Percentiles rank a stretch among this genome's conserved stretches.
phyloP scores from a whole-genome alignment of 2,888 invertebrate genomes.

The Tanytarsus gracilentus region DNA sequence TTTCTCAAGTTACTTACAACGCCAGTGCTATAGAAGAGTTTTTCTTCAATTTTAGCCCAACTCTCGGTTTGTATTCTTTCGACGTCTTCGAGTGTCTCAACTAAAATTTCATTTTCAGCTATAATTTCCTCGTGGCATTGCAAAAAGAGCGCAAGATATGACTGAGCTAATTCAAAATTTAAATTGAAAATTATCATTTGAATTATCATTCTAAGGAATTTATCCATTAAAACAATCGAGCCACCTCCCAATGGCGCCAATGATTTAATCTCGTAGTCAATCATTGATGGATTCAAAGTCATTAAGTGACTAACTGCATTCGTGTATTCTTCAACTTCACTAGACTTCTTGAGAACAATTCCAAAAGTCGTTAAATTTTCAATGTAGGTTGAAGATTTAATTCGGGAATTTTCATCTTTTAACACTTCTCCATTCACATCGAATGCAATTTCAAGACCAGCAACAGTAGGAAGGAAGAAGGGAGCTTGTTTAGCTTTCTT shows the following conservation, averaged over 20 bases:
- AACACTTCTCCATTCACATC: conserved; percentile 48
- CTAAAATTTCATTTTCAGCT: conserved; percentile 48
- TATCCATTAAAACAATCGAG: conserved; percentile 58
- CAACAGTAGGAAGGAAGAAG: conserved; percentile 89
- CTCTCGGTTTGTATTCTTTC: conserved; percentile 51
- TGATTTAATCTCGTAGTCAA: conserved; percentile 79
- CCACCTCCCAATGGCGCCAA: conserved; percentile 67
- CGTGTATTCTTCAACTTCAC: conserved; percentile 42
- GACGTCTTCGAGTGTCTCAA: conserved; percentile 48
- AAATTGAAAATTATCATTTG: conserved; percentile 61
- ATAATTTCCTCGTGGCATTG: conserved; percentile 64
- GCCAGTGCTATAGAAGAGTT: conserved; percentile 64
- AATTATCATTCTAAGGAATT: conserved; percentile 67
- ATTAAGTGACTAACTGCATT: conserved; percentile 48
- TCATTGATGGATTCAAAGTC: conserved; percentile 65
- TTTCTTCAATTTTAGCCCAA: conserved; percentile 60
- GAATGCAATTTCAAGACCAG: conserved; percentile 74
- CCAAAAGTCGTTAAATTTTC: conserved; percentile 62
- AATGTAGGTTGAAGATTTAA: conserved; percentile 51
- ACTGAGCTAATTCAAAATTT: conserved; percentile 84
- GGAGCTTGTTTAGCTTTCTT: conserved; percentile 83
- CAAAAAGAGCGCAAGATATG: conserved; percentile 80
- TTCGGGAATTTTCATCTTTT: conserved; percentile 43
- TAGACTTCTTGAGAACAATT: conserved; percentile 46
- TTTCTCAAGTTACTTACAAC: conserved; percentile 66